Base-by-base conservation (phyloP, 2,797 vertebrate species). In the Denticeps clupeoides region DNA sequence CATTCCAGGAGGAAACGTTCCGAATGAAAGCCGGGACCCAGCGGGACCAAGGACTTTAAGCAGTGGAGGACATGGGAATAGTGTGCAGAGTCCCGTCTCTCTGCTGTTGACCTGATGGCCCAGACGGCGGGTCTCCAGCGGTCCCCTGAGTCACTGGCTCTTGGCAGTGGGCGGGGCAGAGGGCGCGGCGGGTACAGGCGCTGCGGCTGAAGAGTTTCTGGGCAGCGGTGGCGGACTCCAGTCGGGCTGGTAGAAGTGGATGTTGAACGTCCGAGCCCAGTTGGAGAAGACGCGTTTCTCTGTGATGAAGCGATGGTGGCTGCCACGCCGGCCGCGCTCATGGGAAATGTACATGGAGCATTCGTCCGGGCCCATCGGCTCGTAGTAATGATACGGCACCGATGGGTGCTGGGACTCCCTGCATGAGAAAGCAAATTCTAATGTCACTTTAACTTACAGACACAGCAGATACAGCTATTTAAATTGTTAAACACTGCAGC, bases 311-410 rank as follows among this genome's bases (percentile, higher is more conserved):
- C 90, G 89, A 50, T 93, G 92, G 46, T 93, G 89, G 58, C 91
- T 91, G 53, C 91, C 91, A 49, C 80, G 82, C 1, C 70, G 80
- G 41, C 84, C 90, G 41, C 82, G 83, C 75, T 96, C 91, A 0
- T 95, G 91, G 9, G 89, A 85, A 29, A 97, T 72, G 72, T 96
- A 97, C 89, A 93, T 92, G 12, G 87, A 84, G 71, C 93, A 96
- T 61, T 97, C 92, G 1, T 97, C 93, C 2, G 18, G 8, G 35
- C 38, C 4, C 9, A 21, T 38, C 6, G 66, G 87, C 56, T 96
- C 90, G 0, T 96, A 97, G 70, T 96, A 97, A 71, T 97, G 93
- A 69, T 97, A 96, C n/a, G 91, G 89, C 72, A 94, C 82, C 1
- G 83, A 78, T 63, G 82, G 86, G 29, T 85, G 90, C 69, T 77